Base-by-base conservation (phyloP, 1,140 invertebrate genomes). In the Chlorops oryzae region DNA sequence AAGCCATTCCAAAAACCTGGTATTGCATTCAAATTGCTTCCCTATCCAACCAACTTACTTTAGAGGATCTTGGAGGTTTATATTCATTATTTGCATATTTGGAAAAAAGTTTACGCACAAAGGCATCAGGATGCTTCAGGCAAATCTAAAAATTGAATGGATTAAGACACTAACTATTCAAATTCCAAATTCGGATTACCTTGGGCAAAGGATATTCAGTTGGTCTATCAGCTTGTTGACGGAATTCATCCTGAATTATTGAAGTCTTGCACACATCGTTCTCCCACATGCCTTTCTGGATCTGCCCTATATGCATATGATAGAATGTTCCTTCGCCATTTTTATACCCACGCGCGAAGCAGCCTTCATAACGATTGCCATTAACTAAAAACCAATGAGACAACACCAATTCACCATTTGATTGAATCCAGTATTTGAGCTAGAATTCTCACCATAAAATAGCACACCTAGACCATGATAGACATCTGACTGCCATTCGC, bases 331-430 rank as follows among this genome's bases (percentile, higher is more conserved):
- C 81, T 48, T 67, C 63, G 3, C 81, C 81, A 57, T 80, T 72
- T 59, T 81, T 82, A 35, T 65, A 62, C 15, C 77, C 78, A 3
- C 72, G 56, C 2, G 63, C 47, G 63, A 78, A 83, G 35, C 72
- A 52, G 5, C 81, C 81, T 56, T 82, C 79, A 55, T 80, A 83
- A 15, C 76, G 68, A 61, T 80, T 81, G 5, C 78, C 77, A 68
- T 80, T 78, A n/a, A 60, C 75, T 78, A 38, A 6, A 34, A 47
- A 32, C 17, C 47, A 48, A 34, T 20, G 17, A 34, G 10, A 13
- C 50, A 46, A 37, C 35, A 47, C 37, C 24, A 50, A 18, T 25
- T 40, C 13, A 23, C 5, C 13, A 9, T 4, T 37, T 24, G 5
- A 5, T 15, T 18, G 13, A 12, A 52, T 18, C 37, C 24, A 5